Base-by-base conservation (phyloP, 2,888 invertebrate genomes). In the Protodeltote pygarga region DNA sequence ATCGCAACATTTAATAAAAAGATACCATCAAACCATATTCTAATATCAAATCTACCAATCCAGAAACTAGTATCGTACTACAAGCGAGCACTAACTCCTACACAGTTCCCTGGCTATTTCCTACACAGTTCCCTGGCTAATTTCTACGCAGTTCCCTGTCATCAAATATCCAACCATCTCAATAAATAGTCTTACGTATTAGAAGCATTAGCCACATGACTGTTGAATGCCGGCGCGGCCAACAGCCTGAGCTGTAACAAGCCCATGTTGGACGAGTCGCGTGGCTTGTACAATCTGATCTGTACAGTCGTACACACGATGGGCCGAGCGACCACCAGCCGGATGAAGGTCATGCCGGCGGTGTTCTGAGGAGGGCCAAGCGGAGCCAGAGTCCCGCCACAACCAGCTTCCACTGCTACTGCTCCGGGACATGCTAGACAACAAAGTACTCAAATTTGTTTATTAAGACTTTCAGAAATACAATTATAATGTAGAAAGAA, bases 241-340 rank as follows among this genome's bases (percentile, higher is more conserved):
- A 98, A 89, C 34, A 98, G 87, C 2, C 96, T 93, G 58, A 98
- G 95, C 88, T 98, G 98, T 50, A 97, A 95, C 25, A 98, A 89
- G 3, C 98, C 98, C 79, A 98, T 96, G 74, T 96, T 97, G 66
- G 95, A 95, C n/a, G 97, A 96, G 75, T 98, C 98, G 20, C 96
- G 93, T 0, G 98, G 98, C 79, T 97, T 96, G 83, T 96, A 97
- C 13, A 92, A 81, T 0, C 92, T 79, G 23, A 97, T 90, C 39
- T 97, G 94, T 45, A 98, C 95, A 25, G 95, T 95, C 48, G 96
- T 96, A 25, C 96, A 97, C 9, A 98, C 96, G 85, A 97, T 95
- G 1, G 98, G 97, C 52, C 95, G 94, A 2, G 96, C 94, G 9
- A 98, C 92, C 68, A 95, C 96, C 13, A 98, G 93, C 37, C 96